These are phyloP conservation scores for Perizoma affinitatum DNA, from an alignment of 2,888 invertebrate genomes.

Conservation along the genomic window DNA sequence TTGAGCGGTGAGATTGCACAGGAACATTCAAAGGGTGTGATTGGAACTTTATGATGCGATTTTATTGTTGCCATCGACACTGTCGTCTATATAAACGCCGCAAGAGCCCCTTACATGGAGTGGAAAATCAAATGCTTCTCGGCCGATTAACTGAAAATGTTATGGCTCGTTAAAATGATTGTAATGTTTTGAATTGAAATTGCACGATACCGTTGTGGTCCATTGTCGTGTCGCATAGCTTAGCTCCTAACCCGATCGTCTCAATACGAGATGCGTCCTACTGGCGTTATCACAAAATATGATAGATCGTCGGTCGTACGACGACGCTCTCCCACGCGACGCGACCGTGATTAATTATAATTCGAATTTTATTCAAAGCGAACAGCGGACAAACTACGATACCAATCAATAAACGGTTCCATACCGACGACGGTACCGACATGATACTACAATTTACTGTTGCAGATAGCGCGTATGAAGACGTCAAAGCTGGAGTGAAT, in stretches of 20 bases:
- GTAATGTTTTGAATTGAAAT: slow-evolving; percentile 49
- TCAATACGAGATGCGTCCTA: slow-evolving; percentile 77
- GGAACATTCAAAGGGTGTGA: slow-evolving; percentile 70
- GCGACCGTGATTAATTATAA: slow-evolving; percentile 82
- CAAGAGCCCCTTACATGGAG: slow-evolving; percentile 49
- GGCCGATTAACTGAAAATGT: slow-evolving; percentile 39
- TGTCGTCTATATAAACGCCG: slow-evolving; percentile 61
- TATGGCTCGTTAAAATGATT: slow-evolving; percentile 44
- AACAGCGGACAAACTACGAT: slow-evolving; percentile 83
- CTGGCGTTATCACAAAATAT: slow-evolving; percentile 84
- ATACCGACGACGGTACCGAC: slow-evolving; percentile 80
- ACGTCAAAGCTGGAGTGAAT: slow-evolving; percentile 73
- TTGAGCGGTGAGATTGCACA: slow-evolving; percentile 76
- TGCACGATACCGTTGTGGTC: slow-evolving; percentile 58
- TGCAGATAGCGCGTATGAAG: slow-evolving; percentile 78
- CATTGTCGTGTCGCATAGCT: slow-evolving; percentile 69
- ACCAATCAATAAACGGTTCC: slow-evolving; percentile 84
- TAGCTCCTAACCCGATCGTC: slow-evolving; percentile 66
- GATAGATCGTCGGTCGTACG: slow-evolving; percentile 79
- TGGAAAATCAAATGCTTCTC: slow-evolving; percentile 56
- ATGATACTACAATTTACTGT: slow-evolving; percentile 82
- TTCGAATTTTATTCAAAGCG: slow-evolving; percentile 85
- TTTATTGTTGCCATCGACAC: slow-evolving; percentile 73
- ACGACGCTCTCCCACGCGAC: slow-evolving; percentile 81
- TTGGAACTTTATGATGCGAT: slow-evolving; percentile 71